phyloP scores from a whole-genome alignment of 2,113 vertebrate species.

The Indicator maculatus region DNA sequence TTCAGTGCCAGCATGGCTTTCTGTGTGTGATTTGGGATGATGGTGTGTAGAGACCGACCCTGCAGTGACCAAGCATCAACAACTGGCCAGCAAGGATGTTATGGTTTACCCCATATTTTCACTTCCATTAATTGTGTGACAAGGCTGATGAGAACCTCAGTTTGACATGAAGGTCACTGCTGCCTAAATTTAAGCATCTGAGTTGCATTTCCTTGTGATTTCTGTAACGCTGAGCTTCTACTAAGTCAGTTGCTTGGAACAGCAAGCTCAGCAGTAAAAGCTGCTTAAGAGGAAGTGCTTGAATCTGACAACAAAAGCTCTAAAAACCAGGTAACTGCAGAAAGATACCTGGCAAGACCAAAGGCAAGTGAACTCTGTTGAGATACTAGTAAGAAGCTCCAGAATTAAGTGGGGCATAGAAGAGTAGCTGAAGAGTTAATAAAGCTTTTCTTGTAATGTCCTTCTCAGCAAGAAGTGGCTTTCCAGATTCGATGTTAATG shows the following conservation, averaged over 20 bases:
- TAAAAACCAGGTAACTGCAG: not conserved
- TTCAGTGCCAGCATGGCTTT: not conserved
- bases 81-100: not conserved
- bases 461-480: not conserved
- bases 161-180: not conserved
- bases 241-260: not conserved
- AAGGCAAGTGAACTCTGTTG: not conserved
- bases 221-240: not conserved
- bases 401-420: not conserved
- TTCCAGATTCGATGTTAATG: not conserved
- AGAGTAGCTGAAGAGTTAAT: not conserved
- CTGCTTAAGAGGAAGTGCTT: not conserved
- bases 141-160: not conserved
- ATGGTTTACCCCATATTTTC: not conserved
- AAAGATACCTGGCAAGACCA: not conserved
- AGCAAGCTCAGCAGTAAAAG: not conserved
- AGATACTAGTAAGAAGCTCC: not conserved
- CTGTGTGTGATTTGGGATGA: not conserved
- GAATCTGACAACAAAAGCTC: not conserved
- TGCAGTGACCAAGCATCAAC: not conserved
- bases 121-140: not conserved
- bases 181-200: not conserved
- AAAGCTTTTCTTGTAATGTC: not conserved
- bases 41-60: not conserved
- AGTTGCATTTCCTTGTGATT: not conserved